phyloP scores from a whole-genome alignment of 2,797 vertebrate genomes.

The Poecile montanus region DNA sequence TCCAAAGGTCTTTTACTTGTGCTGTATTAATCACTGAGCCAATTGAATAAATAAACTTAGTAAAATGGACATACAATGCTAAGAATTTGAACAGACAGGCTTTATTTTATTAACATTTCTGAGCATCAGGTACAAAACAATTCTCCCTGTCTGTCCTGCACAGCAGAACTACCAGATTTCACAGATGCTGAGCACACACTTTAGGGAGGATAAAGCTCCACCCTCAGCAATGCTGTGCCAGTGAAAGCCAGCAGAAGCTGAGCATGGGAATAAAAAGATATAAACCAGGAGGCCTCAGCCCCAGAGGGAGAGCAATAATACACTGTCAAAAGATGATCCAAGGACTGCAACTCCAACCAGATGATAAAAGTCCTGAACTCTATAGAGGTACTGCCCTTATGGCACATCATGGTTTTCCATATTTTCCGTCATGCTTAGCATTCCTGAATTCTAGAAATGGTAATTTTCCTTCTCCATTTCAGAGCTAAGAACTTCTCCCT shows the following conservation, averaged over 20 bases:
- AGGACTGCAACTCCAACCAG: neutral
- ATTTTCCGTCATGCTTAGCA: neutral
- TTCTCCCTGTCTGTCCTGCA: neutral
- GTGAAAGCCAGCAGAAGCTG: neutral
- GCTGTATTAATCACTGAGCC: neutral
- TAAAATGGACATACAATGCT: rapidly evolving
- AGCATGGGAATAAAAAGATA: neutral
- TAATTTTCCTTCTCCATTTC: neutral
- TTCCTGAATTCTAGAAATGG: neutral
- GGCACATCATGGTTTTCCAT: neutral
- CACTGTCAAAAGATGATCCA: neutral
- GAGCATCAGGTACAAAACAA: neutral
- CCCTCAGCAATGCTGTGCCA: neutral
- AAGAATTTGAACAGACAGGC: neutral
- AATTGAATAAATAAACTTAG: neutral
- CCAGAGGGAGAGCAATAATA: neutral
- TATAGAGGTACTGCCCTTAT: neutral
- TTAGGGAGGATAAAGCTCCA: neutral
- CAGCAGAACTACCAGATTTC: neutral
- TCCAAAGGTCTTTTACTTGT: neutral
- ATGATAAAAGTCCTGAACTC: neutral
- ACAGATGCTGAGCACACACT: neutral
- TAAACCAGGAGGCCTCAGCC: neutral
- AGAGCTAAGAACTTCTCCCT: neutral
- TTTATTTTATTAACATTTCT: neutral